phyloP scores from a whole-genome alignment of 2,888 invertebrate species.

The Torymus aiolomorphi region DNA sequence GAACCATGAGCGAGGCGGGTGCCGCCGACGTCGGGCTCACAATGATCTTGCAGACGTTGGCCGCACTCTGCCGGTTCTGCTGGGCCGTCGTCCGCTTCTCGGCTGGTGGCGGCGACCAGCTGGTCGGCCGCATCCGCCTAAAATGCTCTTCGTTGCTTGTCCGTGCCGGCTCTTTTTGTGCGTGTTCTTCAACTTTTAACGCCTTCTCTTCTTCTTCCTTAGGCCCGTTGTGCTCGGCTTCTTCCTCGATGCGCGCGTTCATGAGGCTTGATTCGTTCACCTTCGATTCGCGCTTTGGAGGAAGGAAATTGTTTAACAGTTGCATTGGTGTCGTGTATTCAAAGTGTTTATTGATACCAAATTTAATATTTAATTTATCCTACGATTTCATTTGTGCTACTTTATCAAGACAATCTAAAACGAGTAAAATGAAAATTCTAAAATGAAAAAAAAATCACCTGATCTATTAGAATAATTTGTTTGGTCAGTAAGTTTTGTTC shows the following conservation, averaged over 20 bases:
- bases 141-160: constrained; percentile 65
- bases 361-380: too few species aligned
- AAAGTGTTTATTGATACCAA: too few species aligned
- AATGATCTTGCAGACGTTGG: constrained; percentile 72
- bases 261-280: constrained; percentile 34
- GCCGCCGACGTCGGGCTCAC: constrained; percentile 61
- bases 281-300: constrained; percentile 31
- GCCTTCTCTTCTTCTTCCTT: background rate
- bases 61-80: background rate
- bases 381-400: too few species aligned
- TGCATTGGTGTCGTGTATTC: too few species aligned
- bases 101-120: constrained; percentile 72
- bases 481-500: too few species aligned
- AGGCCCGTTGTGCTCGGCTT: constrained; percentile 21
- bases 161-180: background rate
- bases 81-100: background rate
- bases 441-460: too few species aligned
- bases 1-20: constrained; percentile 64
- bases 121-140: constrained; percentile 71
- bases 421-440: too few species aligned
- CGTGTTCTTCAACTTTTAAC: too few species aligned
- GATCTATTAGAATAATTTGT: too few species aligned
- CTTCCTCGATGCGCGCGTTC: constrained; percentile 39
- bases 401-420: too few species aligned
- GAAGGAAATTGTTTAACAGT: too few species aligned